Percentiles rank a stretch among this genome's conserved stretches.
phyloP scores from a whole-genome alignment of 2,113 vertebrate genomes.

The Nibea coibor region DNA sequence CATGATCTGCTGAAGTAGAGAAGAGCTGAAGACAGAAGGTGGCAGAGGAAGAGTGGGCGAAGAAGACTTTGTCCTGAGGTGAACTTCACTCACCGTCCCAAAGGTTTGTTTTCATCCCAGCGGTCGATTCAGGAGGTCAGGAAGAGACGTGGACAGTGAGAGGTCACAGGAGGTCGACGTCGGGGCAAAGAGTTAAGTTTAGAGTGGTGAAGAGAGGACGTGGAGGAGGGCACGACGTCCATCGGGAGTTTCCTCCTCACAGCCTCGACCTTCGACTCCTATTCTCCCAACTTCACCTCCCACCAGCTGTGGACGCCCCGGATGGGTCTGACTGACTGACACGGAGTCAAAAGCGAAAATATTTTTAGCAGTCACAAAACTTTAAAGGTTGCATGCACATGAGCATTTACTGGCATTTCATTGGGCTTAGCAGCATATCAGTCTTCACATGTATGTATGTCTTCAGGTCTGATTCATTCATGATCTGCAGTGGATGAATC shows the following conservation, averaged over 20 bases:
- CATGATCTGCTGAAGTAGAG: not conserved
- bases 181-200: not conserved
- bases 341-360: not conserved
- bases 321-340: not conserved
- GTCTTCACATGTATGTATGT: not conserved
- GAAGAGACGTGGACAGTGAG: not conserved
- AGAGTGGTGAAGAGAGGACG: not conserved
- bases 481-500: not conserved
- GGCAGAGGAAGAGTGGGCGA: not conserved
- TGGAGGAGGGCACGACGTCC: not conserved
- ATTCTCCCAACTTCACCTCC: not conserved
- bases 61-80: not conserved
- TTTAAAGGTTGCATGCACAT: not conserved
- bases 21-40: not conserved
- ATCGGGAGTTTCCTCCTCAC: not conserved
- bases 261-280: not conserved
- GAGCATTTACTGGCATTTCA: not conserved
- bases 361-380: no score
- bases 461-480: not conserved
- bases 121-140: not conserved
- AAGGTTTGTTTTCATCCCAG: constrained; percentile 1
- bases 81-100: not conserved
- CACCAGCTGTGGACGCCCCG: not conserved
- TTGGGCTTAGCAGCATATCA: not conserved
- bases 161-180: constrained; percentile 15